Base-by-base conservation (phyloP, 2,113 vertebrate genomes). In the Mormoops blainvillei region DNA sequence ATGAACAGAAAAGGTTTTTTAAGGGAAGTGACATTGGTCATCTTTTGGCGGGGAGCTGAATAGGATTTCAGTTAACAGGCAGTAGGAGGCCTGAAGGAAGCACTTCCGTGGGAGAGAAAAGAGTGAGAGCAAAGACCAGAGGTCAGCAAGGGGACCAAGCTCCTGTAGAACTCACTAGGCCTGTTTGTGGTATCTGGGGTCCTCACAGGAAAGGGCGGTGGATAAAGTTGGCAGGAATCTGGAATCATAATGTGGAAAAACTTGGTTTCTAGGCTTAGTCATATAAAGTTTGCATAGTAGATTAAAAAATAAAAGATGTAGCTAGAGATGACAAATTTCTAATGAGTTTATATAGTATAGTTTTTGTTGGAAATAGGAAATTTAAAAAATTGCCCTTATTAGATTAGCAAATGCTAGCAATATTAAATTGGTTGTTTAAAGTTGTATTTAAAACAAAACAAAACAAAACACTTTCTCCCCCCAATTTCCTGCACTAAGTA, bases 21-120 rank as follows among this genome's bases (percentile, higher is more conserved):
- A 52, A 92, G 38, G 22, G 11, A 89, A 77, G 26, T 26, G 31
- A 50, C 12, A 18, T 52, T 91, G 48, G 24, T 43, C 20, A 41
- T 63, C 54, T 61, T 5, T 13, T 33, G 13, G 4, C 50, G 41
- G 16, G 24, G 38, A 7, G 9, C 81, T 81, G 76, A 86, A 78
- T 86, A 68, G 63, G 65, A 91, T 87, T 96, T 70, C 77, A 33
- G 33, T 70, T 83, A 94, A 87, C 50, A 91, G 56, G 76, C 14
- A 68, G 14, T 52, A 45, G 15, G 43, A 58, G 31, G 22, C 13
- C 61, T 86, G 82, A 94, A 92, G 76, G 28, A 90, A 5, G 24
- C 43, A 58, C 68, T 97, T 86, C 77, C 61, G 82, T n/a, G 43
- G 15, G 33, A 81, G 52, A 93, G 43, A 56, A 65, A 85, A 93